Evolutionary conservation across 2,797 vertebrate species (phyloP), one percentile per base, ranked within the genome.

Genomic region (Sebastes kiyomatsui): DNA sequence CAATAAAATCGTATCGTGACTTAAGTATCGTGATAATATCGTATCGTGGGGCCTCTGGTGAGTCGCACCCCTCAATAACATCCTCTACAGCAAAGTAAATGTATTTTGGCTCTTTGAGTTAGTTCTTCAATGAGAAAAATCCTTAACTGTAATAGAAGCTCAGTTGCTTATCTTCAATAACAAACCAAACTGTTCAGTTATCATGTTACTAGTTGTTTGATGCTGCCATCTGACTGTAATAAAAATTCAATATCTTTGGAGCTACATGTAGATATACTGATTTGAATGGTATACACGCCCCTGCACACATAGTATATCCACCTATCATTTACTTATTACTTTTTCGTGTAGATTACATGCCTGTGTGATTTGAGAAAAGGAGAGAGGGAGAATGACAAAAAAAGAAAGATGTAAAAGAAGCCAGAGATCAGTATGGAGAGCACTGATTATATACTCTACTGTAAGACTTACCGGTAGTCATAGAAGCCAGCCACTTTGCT

Each of bases 401-500:
- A 22, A 49, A 49, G 5, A 65, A 46, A 70, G 28, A 38, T 38
- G 32, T 3, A 33, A 12, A 67, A 60, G 18, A 74, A 33, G 56
- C 67, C 32, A 64, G 4, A 52, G 68, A 54, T 35, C 38, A 66
- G 25, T 42, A 55, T 30, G 18, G 30, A 46, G 49, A 52, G 20
- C 30, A n/a, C 28, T 54, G 60, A 55, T 30, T 3, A 14, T 18
- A 20, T 58, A 58, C 46, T 80, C 27, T 27, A 14, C 38, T 77
- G 46, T 27, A 55, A 66, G 84, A n/a, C 72, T 81, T 42, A 75
- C 11, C 46, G 75, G 86, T 89, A 61, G 83, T 61, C 85, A 87
- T 78, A 71, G 88, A 81, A 79, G 71, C 83, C 22, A 11, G 66
- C 56, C 67, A 38, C 60, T 66, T 77, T 75, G 68, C 72, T 86